phyloP scores from a whole-genome alignment of 2,113 vertebrate species.

The Pygoscelis antarcticus region DNA sequence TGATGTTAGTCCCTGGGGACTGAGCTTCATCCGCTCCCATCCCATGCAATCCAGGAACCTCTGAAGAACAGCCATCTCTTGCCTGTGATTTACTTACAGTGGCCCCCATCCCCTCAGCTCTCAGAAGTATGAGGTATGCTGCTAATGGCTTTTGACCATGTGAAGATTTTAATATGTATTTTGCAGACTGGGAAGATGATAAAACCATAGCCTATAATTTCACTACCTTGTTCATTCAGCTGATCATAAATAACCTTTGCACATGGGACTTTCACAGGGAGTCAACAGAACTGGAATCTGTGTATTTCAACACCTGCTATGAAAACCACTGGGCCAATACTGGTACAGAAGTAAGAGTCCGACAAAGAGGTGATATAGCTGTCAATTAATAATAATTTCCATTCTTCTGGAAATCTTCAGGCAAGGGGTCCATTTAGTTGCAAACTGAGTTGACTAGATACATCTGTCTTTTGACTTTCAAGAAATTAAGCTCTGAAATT shows the following conservation, averaged over 20 bases:
- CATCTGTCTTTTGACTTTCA: background rate
- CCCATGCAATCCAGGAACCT: background rate
- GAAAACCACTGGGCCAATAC: background rate
- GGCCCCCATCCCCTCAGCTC: background rate
- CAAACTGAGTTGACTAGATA: background rate
- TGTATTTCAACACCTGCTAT: background rate
- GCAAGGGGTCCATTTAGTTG: background rate
- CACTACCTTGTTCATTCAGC: background rate
- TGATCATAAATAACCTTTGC: background rate
- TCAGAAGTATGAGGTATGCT: background rate
- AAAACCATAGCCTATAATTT: background rate
- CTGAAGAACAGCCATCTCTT: background rate
- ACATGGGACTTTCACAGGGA: background rate
- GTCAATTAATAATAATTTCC: background rate
- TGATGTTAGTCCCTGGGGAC: background rate
- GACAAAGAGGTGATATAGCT: background rate
- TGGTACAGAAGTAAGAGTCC: background rate
- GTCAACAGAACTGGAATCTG: background rate
- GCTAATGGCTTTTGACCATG: background rate
- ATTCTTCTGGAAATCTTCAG: background rate
- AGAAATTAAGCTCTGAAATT: background rate
- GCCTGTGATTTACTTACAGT: background rate
- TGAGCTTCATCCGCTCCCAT: background rate
- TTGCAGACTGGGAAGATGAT: background rate
- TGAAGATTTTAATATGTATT: background rate